Percentiles rank a stretch among this genome's conserved stretches.
Evolutionary conservation across 2,888 invertebrate genomes (phyloP).

Genomic region (Eilema griseolum): DNA sequence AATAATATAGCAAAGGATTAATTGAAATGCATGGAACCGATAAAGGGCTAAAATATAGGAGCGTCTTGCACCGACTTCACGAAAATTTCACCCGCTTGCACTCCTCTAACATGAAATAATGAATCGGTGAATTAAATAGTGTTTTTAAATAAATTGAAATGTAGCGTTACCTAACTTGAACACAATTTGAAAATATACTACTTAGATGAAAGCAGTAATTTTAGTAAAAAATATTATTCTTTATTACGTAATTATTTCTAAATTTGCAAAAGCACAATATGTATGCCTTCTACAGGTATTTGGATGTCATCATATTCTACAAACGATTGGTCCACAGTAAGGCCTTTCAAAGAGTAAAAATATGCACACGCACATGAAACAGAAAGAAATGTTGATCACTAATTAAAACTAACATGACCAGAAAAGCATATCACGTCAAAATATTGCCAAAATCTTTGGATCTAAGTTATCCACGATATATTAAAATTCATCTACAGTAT

Average conservation of each 20-base stretch:
- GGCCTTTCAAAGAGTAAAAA: slow-evolving; percentile 68
- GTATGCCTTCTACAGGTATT: slow-evolving; percentile 60
- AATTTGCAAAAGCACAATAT: slow-evolving; percentile 56
- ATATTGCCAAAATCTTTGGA: slow-evolving; percentile 12
- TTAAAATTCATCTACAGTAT: neutral
- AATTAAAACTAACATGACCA: slow-evolving; percentile 9
- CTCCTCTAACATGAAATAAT: neutral
- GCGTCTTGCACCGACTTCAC: neutral
- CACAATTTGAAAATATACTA: slow-evolving; percentile 64
- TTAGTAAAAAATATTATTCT: neutral
- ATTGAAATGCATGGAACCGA: neutral
- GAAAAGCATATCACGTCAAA: slow-evolving; percentile 8
- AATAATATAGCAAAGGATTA: slow-evolving; percentile 24
- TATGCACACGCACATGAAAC: slow-evolving; percentile 40
- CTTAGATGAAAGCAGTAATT: slow-evolving; percentile 28
- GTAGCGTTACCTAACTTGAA: slow-evolving; percentile 56
- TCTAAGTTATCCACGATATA: neutral
- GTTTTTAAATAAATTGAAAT: slow-evolving; percentile 35
- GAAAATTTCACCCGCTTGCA: neutral
- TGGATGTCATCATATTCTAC: slow-evolving; percentile 62
- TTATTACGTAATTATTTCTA: slow-evolving; percentile 37
- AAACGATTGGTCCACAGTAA: slow-evolving; percentile 82
- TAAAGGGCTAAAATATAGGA: neutral
- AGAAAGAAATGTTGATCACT: slow-evolving; percentile 31
- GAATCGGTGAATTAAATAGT: neutral